A percentile compares a stretch with the other conserved stretches of the same genome.
Conservation (phyloP, 2,113 vertebrate species). For the Thunnus maccoyii region DNA sequence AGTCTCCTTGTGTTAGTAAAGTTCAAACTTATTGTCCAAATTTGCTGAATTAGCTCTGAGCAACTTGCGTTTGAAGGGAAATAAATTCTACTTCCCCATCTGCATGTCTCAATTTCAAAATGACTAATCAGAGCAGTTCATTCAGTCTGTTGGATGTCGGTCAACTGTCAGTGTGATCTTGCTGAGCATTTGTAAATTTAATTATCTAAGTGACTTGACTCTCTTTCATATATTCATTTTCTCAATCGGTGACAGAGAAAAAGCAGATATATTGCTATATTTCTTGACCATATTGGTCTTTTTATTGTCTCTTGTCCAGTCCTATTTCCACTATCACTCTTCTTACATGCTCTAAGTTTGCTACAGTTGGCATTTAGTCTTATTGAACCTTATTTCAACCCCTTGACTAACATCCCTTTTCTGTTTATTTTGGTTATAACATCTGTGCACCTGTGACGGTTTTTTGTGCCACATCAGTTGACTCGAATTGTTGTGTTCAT, state of each 20-base stretch:
- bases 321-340: neutral
- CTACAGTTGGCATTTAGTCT: neutral
- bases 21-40: neutral
- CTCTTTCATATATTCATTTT: neutral
- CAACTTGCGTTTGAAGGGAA: slow-evolving; percentile 7
- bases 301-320: neutral
- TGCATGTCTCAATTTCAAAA: slow-evolving; percentile 19
- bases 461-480: neutral
- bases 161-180: slow-evolving; percentile 17
- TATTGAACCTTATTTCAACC: neutral
- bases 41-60: slow-evolving; percentile 11
- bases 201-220: slow-evolving; percentile 29
- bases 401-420: neutral
- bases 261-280: neutral
- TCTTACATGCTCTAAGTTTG: neutral
- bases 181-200: neutral
- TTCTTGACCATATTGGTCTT: too few relatives aligned
- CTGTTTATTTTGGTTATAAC: neutral
- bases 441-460: neutral
- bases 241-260: neutral
- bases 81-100: slow-evolving; percentile 20
- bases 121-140: neutral
- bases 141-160: slow-evolving; percentile 19
- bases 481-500: too few relatives aligned
- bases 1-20: neutral